These are phyloP conservation scores for Silurus aristotelis DNA, from an alignment of 2,797 vertebrate genomes.

Conservation along the genomic window DNA sequence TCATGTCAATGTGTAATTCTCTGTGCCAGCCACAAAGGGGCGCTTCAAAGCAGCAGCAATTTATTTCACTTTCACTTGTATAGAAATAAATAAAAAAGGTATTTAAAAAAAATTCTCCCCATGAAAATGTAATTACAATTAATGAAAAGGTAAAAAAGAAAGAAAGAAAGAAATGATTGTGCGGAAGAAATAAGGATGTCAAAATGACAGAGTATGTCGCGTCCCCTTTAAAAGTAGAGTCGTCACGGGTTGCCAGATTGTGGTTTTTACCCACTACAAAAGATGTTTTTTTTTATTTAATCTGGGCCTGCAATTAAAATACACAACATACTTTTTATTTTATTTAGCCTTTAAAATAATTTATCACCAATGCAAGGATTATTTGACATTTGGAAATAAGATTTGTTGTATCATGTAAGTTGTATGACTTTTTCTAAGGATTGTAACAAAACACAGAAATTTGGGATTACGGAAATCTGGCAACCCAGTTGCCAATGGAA, in stretches of 20 bases:
- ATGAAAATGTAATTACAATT: not conserved
- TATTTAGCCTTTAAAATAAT: not conserved
- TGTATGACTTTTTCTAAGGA: not conserved
- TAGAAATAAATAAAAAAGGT: too few relatives aligned
- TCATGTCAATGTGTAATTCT: not conserved
- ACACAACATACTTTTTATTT: not conserved
- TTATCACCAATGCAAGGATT: not conserved
- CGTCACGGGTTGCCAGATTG: slow-evolving; percentile 2
- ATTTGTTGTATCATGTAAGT: not conserved
- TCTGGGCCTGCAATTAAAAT: too few relatives aligned
- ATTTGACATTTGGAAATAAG: not conserved
- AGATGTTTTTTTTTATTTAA: too few relatives aligned
- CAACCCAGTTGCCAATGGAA: slow-evolving; percentile 17
- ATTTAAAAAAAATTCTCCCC: too few relatives aligned
- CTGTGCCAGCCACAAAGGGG: not conserved
- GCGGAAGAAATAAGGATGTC: too few relatives aligned
- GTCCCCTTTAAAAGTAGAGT: not conserved
- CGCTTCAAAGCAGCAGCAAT: not conserved
- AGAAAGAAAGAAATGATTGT: too few relatives aligned
- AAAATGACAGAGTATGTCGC: not conserved
- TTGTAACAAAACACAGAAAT: not conserved
- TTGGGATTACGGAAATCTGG: not conserved
- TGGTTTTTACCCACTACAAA: too few relatives aligned
- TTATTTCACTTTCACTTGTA: not conserved
- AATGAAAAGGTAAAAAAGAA: not conserved